A percentile compares a stretch with the other conserved stretches of the same genome.
These are phyloP conservation scores for Isichthys henryi DNA, from an alignment of 2,113 vertebrate species.

Conservation along the genomic window DNA sequence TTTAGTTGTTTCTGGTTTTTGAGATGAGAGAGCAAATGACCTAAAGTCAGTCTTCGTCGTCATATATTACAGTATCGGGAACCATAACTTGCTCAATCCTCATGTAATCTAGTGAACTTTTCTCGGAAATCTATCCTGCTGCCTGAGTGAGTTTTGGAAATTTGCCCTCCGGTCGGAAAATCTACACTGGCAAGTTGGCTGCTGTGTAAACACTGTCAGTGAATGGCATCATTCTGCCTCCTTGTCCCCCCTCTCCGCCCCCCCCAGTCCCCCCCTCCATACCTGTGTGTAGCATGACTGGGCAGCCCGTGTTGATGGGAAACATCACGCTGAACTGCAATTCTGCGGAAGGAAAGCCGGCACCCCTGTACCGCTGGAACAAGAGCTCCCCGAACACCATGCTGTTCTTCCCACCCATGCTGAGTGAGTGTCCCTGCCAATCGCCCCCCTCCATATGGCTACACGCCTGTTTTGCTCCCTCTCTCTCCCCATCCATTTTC, in stretches of 20 bases:
- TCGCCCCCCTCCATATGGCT: not conserved
- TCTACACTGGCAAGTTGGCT: not conserved
- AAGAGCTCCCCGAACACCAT: conserved; percentile 52
- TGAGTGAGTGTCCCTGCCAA: conserved; percentile 54
- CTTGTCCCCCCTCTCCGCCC: not conserved
- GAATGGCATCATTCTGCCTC: not conserved
- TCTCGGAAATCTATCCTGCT: not conserved
- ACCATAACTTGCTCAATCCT: not conserved
- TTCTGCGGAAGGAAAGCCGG: conserved; percentile 70
- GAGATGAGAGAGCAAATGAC: not conserved
- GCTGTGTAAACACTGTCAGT: not conserved
- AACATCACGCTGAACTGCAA: conserved; percentile 76
- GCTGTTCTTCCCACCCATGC: conserved; percentile 68
- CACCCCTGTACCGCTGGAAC: conserved; percentile 70
- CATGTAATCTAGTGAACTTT: not conserved
- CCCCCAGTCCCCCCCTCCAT: conserved; percentile 70
- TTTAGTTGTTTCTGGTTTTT: not conserved
- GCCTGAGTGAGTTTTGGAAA: not conserved
- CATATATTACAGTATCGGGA: not conserved
- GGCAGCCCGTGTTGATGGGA: conserved; percentile 58
- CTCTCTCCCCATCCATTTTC: not conserved
- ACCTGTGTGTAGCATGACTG: conserved; percentile 65
- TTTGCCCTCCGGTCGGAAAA: not conserved
- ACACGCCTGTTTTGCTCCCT: not conserved
- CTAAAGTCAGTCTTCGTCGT: not conserved